phyloP scores from a whole-genome alignment of 2,113 vertebrate genomes.

The Onychostoma macrolepis region DNA sequence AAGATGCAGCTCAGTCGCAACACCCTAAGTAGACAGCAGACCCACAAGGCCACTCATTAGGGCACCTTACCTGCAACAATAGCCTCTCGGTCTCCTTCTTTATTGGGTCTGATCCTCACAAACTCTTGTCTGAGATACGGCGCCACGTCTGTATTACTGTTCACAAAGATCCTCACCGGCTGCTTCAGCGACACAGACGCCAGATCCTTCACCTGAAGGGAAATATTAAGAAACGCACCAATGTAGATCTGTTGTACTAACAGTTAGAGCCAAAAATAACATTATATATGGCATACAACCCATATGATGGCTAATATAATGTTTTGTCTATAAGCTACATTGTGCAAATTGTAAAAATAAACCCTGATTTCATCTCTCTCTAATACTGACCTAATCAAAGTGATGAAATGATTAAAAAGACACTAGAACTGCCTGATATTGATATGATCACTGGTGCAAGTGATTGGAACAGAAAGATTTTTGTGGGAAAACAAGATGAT shows the following conservation, averaged over 20 bases:
- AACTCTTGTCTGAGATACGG: slow-evolving; percentile 96
- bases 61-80: slow-evolving; percentile 84
- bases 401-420: no score
- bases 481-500: not conserved
- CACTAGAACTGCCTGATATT: not conserved
- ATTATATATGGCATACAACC: not conserved
- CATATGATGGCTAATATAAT: not conserved
- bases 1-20: not conserved
- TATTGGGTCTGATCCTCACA: slow-evolving; percentile 86
- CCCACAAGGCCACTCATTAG: not conserved
- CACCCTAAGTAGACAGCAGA: not conserved
- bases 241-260: not conserved
- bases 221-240: not conserved
- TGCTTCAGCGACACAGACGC: slow-evolving; percentile 93
- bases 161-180: slow-evolving; percentile 92
- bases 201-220: slow-evolving; percentile 90
- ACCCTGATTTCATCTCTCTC: not conserved
- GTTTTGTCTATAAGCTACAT: not conserved
- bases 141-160: slow-evolving; percentile 97
- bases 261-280: not conserved
- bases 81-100: slow-evolving; percentile 93
- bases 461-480: not conserved
- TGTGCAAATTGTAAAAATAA: not conserved
- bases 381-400: not conserved
- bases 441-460: not conserved